Evolutionary conservation across 2,888 invertebrate genomes (phyloP), one percentile per base, ranked within the genome.

Genomic region (Bhutanitis thaidina): DNA sequence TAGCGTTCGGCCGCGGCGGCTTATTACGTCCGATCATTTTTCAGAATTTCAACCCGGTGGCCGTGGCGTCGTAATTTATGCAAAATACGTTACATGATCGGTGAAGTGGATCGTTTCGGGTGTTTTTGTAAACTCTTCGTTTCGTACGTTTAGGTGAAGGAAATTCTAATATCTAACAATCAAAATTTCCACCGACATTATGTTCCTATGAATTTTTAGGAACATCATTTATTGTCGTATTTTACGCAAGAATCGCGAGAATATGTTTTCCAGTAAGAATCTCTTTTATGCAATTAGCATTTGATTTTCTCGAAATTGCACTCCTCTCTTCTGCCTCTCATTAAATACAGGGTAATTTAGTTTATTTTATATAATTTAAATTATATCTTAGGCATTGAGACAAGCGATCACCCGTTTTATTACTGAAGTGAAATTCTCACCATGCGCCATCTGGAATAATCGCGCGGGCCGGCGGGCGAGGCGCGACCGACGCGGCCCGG

Each of bases 51-150:
- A 70, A 74, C 75, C 72, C 71, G 74, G 74, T 78, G 61, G 70
- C 70, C 77, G 41, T 77, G 72, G 58, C 64, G 61, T 58, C 59
- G 75, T 85, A 85, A 87, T 87, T 77, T 85, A 86, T 87, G 86
- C 77, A 80, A 88, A 88, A 82, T 79, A 74, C 80, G 69, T 65
- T 70, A 71, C 74, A 75, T 80, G 77, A 85, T 83, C 83, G 74
- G 78, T 65, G 67, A 54, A 52, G 70, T 66, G 69, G 71, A 74
- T 68, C 69, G 50, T 45, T 46, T 45, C 30, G 41, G 35, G 64
- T 64, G 67, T 75, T 70, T 64, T 58, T 60, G 61, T 65, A 61
- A 64, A 66, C 68, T 65, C 64, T 65, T 40, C 34, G 29, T n/a
- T 4, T 30, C n/a, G 29, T 14, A 43, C 36, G 10, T 53, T 64